A percentile compares a stretch with the other conserved stretches of the same genome.
phyloP scores from a whole-genome alignment of 2,113 vertebrate genomes.

The Toxostoma redivivum region DNA sequence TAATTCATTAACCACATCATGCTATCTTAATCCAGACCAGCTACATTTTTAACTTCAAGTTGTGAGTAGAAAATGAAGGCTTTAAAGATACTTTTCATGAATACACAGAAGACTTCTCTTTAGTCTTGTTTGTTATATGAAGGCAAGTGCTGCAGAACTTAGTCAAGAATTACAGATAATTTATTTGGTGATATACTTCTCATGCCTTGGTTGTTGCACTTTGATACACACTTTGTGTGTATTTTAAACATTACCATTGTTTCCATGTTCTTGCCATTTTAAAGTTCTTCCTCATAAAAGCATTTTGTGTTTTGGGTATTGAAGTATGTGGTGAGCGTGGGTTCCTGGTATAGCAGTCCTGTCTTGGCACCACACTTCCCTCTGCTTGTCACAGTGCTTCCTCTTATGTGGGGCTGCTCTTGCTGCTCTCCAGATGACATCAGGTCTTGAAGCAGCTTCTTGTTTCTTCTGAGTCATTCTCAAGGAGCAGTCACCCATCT shows the following conservation, averaged over 20 bases:
- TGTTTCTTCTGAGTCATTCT: background rate
- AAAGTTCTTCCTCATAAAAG: background rate
- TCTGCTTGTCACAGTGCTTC: background rate
- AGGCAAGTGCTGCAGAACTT: background rate
- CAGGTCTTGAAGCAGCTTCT: background rate
- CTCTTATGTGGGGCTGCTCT: background rate
- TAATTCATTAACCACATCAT: background rate
- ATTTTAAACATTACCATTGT: background rate
- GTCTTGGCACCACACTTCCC: accelerated
- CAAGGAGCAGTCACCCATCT: accelerated
- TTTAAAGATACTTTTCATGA: background rate
- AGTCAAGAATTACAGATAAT: accelerated
- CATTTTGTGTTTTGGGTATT: background rate
- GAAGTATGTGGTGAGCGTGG: accelerated
- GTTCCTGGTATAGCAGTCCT: background rate
- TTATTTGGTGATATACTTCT: background rate
- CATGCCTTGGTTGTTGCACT: background rate
- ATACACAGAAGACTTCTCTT: background rate
- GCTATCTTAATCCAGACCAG: background rate
- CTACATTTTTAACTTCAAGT: background rate
- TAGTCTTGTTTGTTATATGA: background rate
- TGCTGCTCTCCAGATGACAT: background rate
- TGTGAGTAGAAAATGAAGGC: background rate
- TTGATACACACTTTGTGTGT: background rate
- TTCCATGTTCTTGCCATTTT: background rate